These are phyloP conservation scores for Drosophila mettleri DNA, from an alignment of 2,888 invertebrate species.

Conservation along the genomic window DNA sequence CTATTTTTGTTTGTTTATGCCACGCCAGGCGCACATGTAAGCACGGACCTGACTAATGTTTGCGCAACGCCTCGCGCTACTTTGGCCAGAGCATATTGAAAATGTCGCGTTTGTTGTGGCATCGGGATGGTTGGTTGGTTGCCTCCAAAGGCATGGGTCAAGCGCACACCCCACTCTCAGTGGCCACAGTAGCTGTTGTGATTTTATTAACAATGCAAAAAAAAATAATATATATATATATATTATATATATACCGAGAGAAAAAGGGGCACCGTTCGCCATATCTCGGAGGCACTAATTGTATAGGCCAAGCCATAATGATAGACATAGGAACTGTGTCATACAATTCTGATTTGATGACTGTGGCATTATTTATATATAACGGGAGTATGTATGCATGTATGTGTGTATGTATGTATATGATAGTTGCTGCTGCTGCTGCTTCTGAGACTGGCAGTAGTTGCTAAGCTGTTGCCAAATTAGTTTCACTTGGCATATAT, in stretches of 20 bases:
- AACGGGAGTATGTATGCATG: neutral
- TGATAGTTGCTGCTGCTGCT: conserved; percentile 25
- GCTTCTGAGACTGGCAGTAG: conserved; percentile 3
- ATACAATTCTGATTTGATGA: conserved; percentile 14
- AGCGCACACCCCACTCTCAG: neutral
- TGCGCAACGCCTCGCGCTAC: conserved; percentile 46
- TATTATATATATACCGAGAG: too few relatives aligned
- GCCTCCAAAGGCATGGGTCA: neutral
- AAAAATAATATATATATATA: conserved; percentile 24
- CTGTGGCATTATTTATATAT: conserved; percentile 10
- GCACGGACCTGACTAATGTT: conserved; percentile 53
- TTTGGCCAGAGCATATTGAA: conserved; percentile 51
- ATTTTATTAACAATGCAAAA: conserved; percentile 47
- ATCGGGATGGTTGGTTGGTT: neutral
- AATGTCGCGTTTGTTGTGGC: conserved; percentile 50
- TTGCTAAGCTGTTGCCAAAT: conserved; percentile 33
- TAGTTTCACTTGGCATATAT: conserved; percentile 40
- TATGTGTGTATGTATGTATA: conserved; percentile 19
- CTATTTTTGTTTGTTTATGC: conserved; percentile 66
- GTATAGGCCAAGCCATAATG: conserved; percentile 28
- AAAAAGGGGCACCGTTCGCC: conserved; percentile 5
- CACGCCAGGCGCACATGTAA: conserved; percentile 58
- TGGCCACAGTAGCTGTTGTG: conserved; percentile 22
- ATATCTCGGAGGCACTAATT: conserved; percentile 40
- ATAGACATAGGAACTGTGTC: conserved; percentile 13